Evolutionary conservation across 2,113 vertebrate genomes (phyloP).

Genomic region (Polypterus senegalus): DNA sequence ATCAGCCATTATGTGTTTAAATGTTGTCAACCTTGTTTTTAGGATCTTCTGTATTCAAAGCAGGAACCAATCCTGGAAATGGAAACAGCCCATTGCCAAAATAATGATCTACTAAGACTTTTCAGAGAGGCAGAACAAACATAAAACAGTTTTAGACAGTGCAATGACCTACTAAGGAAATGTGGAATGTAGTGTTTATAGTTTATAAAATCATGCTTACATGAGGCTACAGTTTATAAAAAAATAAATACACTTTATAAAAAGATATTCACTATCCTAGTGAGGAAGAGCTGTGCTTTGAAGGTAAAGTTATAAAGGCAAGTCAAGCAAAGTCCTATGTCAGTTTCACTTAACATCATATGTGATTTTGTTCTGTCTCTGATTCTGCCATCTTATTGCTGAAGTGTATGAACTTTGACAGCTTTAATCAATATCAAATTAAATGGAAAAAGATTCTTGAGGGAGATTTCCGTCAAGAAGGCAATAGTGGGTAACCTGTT

Average conservation of each 20-base stretch:
- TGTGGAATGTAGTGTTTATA: not conserved
- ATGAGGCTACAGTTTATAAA: not conserved
- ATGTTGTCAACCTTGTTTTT: too few relatives aligned
- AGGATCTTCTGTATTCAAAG: too few relatives aligned
- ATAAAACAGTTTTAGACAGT: not conserved
- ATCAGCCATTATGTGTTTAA: too few relatives aligned
- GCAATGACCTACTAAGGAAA: not conserved
- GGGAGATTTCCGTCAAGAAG: constrained; percentile 33
- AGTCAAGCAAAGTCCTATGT: too few relatives aligned
- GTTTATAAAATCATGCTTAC: not conserved
- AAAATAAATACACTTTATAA: too few relatives aligned
- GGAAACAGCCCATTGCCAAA: too few relatives aligned
- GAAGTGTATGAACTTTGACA: constrained; percentile 16
- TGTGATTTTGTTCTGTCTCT: constrained; percentile 1
- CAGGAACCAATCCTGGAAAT: too few relatives aligned
- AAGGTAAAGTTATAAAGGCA: too few relatives aligned
- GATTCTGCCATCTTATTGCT: not conserved
- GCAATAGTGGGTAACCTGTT: constrained; percentile 15
- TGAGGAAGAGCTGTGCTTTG: too few relatives aligned
- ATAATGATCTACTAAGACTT: not conserved
- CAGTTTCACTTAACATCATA: constrained; percentile 2
- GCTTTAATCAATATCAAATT: constrained; percentile 37
- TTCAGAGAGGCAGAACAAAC: not conserved
- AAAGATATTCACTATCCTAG: too few relatives aligned
- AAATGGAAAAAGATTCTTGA: constrained; percentile 26